A percentile compares a stretch with the other conserved stretches of the same genome.
These are phyloP conservation scores for Spicauda simplicius DNA, from an alignment of 2,888 invertebrate genomes.

Conservation along the genomic window DNA sequence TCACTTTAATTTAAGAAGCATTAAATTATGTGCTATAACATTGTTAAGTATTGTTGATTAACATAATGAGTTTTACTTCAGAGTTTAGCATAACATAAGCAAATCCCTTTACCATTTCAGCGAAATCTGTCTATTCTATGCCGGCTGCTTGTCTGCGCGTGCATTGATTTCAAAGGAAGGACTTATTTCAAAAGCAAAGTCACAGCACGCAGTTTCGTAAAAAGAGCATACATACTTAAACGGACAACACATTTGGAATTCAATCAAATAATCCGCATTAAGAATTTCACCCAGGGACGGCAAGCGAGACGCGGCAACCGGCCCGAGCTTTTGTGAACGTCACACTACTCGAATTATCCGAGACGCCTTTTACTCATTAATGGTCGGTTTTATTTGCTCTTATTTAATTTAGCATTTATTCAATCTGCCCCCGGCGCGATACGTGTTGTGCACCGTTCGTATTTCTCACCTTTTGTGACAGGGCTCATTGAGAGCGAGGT, in stretches of 20 bases:
- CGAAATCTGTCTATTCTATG: constrained; percentile 27
- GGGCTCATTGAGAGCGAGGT: constrained; percentile 82
- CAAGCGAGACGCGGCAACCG: constrained; percentile 44
- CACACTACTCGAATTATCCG: constrained; percentile 72
- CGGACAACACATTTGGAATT: constrained; percentile 56
- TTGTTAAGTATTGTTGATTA: neutral
- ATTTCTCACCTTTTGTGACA: constrained; percentile 82
- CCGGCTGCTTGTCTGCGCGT: constrained; percentile 27
- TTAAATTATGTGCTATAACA: too few relatives aligned
- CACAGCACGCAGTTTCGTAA: constrained; percentile 32
- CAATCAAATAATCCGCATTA: constrained; percentile 62
- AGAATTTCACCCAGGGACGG: constrained; percentile 54
- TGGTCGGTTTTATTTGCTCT: constrained; percentile 80
- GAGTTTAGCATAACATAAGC: constrained; percentile 12
- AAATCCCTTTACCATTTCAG: constrained; percentile 22
- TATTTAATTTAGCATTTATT: constrained; percentile 85
- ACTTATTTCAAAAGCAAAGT: constrained; percentile 34
- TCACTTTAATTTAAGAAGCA: too few relatives aligned
- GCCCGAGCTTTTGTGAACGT: constrained; percentile 65
- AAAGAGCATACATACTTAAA: constrained; percentile 33
- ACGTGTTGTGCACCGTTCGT: constrained; percentile 63
- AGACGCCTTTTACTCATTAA: constrained; percentile 77
- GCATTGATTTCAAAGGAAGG: constrained; percentile 36
- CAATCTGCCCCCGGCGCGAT: constrained; percentile 79
- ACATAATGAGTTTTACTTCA: neutral